phyloP scores from a whole-genome alignment of 23 tunicate species.

The Pegea sp. region DNA sequence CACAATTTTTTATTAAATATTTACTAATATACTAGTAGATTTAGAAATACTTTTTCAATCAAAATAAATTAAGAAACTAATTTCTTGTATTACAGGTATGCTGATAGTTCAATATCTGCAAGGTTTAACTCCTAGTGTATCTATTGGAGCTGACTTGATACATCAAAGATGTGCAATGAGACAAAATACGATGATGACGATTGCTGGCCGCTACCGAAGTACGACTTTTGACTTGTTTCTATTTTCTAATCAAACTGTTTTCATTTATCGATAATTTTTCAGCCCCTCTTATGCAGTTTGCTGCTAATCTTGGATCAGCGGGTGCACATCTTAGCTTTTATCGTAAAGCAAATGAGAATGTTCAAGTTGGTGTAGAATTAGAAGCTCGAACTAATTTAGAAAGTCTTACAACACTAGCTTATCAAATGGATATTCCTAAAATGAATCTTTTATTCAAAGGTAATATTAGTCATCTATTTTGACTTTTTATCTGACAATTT shows the following conservation, averaged over 20 bases:
- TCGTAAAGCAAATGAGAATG: constrained; percentile 82
- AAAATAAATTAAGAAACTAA: no score
- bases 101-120: constrained; percentile 72
- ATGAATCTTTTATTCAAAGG: constrained; percentile 85
- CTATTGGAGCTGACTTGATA: constrained; percentile 71
- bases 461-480: not conserved
- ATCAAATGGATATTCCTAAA: constrained; percentile 81
- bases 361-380: constrained; percentile 78
- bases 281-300: constrained; percentile 17
- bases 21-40: not conserved
- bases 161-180: constrained; percentile 45
- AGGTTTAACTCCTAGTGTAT: constrained; percentile 64
- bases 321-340: constrained; percentile 65
- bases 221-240: no score
- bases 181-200: constrained; percentile 60
- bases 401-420: constrained; percentile 52
- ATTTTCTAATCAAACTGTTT: no score
- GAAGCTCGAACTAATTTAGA: constrained; percentile 63
- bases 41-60: no score
- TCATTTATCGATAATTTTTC: no score
- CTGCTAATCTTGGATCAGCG: constrained; percentile 46
- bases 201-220: constrained; percentile 79
- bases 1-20: not conserved
- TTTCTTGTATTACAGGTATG: constrained; percentile 41
- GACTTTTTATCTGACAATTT: not conserved